phyloP scores from a whole-genome alignment of 1,140 invertebrate species.

The Drosophila oshimai region DNA sequence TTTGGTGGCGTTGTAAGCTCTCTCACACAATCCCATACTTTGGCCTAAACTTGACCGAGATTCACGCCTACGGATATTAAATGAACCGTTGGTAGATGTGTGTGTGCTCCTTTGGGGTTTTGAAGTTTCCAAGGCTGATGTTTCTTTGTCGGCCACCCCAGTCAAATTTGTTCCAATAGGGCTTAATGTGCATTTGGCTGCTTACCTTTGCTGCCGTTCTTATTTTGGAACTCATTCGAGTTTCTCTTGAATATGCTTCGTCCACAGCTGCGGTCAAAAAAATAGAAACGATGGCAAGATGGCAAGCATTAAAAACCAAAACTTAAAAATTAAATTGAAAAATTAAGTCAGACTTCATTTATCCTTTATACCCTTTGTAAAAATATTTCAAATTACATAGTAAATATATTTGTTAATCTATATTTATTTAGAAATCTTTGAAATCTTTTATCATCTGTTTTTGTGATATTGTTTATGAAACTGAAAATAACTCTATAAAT shows the following conservation, averaged over 20 bases:
- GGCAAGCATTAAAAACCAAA: no score
- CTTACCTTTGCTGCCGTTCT: slow-evolving; percentile 13
- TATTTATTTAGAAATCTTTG: no score
- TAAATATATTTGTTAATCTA: no score
- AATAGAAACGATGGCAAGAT: not conserved
- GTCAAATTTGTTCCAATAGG: not conserved
- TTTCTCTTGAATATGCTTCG: not conserved
- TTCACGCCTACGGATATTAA: slow-evolving; percentile 21
- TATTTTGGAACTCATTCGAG: slow-evolving; percentile 18
- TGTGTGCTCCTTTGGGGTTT: not conserved
- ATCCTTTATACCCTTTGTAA: no score
- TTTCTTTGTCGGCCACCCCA: not conserved
- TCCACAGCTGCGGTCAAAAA: not conserved
- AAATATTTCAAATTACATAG: no score
- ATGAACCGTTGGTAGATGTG: not conserved
- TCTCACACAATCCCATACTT: slow-evolving; percentile 6
- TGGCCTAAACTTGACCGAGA: slow-evolving; percentile 54
- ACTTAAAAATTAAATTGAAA: no score
- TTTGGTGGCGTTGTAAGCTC: slow-evolving; percentile 20
- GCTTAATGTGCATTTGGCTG: not conserved
- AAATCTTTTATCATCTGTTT: no score
- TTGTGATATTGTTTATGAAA: no score
- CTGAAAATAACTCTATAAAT: no score
- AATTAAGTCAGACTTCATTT: no score
- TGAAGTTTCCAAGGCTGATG: slow-evolving; percentile 13